Evolutionary conservation across 2,888 invertebrate genomes (phyloP), one percentile per base, ranked within the genome.

Genomic region (Synanthedon vespiformis): DNA sequence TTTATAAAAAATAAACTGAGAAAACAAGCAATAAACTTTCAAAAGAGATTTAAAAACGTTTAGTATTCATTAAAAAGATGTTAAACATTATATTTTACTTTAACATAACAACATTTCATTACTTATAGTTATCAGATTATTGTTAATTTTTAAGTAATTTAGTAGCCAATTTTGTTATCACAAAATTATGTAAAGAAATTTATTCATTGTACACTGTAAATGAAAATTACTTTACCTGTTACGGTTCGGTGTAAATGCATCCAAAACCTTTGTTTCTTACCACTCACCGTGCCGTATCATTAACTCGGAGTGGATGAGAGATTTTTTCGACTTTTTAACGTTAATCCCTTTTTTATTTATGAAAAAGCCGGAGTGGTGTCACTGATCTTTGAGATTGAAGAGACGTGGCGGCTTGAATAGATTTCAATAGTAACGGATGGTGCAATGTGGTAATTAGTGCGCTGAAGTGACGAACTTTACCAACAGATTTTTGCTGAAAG

Each of bases 211-310:
- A 8, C 27, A 27, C 34, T 10, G 2, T 34, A 10, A 34, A 10
- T 34, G 34, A 10, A 34, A 34, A 34, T 10, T 34, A 34, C 34
- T 34, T 34, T 34, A 34, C 10, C 34, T 44, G n/a, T 44, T 44
- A 44, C 44, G 51, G 2, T 34, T 50, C 77, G 74, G 82, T 85
- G 82, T 82, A 57, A 83, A 51, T 56, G 52, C 56, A 55, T 27
- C 40, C 72, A 70, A 50, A 73, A 76, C 73, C 86, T 84, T 87
- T 87, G 86, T 87, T 86, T 86, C 75, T 72, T 79, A 72, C 77
- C 77, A 79, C 82, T 78, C 85, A 72, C 72, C 82, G 77, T 83
- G 79, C 79, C 87, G 86, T 87, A 86, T 87, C 87, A 86, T 87
- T 86, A 87, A 86, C 87, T 85, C 81, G 77, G 75, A 87, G 87